phyloP scores from a whole-genome alignment of 2,797 vertebrate species.

The Acomys russatus region DNA sequence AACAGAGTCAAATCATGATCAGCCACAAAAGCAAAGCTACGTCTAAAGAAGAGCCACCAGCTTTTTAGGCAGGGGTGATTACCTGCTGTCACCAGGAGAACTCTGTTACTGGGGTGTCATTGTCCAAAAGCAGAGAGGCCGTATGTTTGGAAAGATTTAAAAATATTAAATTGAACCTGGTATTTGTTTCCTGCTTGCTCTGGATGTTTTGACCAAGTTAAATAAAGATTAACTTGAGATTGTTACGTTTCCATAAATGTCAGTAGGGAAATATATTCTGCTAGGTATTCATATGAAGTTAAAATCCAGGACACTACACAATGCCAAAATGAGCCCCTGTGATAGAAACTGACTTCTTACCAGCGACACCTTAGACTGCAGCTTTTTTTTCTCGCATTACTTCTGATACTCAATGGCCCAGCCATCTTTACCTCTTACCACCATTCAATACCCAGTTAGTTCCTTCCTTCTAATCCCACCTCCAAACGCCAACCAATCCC shows the following conservation, averaged over 20 bases:
- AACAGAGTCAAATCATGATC: background rate
- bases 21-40: background rate
- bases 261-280: background rate
- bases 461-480: background rate
- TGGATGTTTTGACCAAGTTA: constrained; percentile 34
- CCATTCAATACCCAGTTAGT: background rate
- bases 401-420: background rate
- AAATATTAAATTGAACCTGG: background rate
- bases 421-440: background rate
- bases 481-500: background rate
- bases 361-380: background rate
- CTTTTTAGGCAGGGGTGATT: background rate
- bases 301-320: background rate
- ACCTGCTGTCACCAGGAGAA: background rate
- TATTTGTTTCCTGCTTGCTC: background rate
- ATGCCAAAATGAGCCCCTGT: background rate
- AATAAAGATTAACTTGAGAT: constrained; percentile 1
- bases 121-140: constrained; percentile 3
- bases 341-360: constrained; percentile 15
- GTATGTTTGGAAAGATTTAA: constrained; percentile 8
- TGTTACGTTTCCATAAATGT: background rate
- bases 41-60: background rate
- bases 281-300: background rate
- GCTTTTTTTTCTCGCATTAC: constrained; percentile 12
- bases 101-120: background rate